Base-by-base conservation (phyloP, 2,113 vertebrate species). In the Triplophysa siluroides region DNA sequence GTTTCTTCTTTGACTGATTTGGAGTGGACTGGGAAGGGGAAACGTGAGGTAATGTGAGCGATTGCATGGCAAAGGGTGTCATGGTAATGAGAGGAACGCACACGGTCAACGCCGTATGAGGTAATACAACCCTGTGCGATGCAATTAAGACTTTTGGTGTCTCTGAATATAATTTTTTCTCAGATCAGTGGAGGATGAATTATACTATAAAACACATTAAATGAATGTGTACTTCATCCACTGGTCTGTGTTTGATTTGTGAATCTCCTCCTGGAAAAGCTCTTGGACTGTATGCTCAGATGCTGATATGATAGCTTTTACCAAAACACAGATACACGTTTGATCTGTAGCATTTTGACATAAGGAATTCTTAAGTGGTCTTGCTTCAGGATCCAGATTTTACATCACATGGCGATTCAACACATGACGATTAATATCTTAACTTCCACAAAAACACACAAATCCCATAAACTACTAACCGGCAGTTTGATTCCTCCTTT, bases 231-330 rank as follows among this genome's bases (percentile, higher is more conserved):
- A 85, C 84, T 83, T 90, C 80, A 81, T 91, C 71, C 54, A 26
- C 77, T 54, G 90, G 85, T 89, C 86, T 88, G 50, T 88, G 80
- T 88, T 76, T 74, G 72, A 60, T 66, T 61, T 85, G 85, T 88
- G 90, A 92, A 91, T 89, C 92, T 94, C 91, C 91, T 69, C 54
- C 41, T 83, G 86, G 71, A 82, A 88, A 90, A 91, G 91, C 89
- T 92, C 86, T 68, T 70, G 83, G 79, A 72, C 79, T 87, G 85
- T 75, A 72, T 43, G 18, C 79, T 73, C 62, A 70, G 80, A 58
- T 58, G 12, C 29, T 16, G 7, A 54, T 65, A 7, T 21, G 0
- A 19, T 10, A 58, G 50, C 4, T 13, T 58, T 21, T 21, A 21
- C 7, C 14, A 2, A 9, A 21, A n/a, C 19, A 47, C 33, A 75